Percentiles rank a stretch among this genome's conserved stretches.
Conservation (phyloP, 2,797 vertebrate genomes). For the Leuciscus waleckii region DNA sequence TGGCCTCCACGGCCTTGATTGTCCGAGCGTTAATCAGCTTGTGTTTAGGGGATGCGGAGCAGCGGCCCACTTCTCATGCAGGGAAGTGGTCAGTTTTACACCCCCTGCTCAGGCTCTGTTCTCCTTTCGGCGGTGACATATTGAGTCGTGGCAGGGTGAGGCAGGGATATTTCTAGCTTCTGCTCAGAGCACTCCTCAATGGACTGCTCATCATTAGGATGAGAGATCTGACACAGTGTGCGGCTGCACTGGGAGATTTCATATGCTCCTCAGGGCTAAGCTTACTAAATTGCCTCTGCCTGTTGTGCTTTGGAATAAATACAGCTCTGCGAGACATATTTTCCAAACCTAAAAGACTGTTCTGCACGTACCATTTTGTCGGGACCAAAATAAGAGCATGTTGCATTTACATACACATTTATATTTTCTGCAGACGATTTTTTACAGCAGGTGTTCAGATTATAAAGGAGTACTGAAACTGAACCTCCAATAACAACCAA, state of each 20-base stretch:
- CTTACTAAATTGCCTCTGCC: constrained; percentile 42
- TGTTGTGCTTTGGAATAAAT: constrained; percentile 38
- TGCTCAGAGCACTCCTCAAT: constrained; percentile 50
- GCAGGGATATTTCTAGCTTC: constrained; percentile 52
- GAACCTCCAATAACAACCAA: background rate
- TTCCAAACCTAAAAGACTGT: constrained; percentile 38
- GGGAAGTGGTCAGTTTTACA: constrained; percentile 48
- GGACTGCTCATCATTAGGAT: constrained; percentile 58
- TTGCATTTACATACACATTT: constrained; percentile 22
- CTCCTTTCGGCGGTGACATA: constrained; percentile 49
- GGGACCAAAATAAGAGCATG: constrained; percentile 11
- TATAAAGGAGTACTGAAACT: constrained; percentile 7
- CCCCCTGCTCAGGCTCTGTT: constrained; percentile 25
- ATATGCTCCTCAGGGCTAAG: constrained; percentile 31
- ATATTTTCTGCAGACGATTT: constrained; percentile 7
- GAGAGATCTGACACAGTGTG: constrained; percentile 47
- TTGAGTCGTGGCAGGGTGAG: constrained; percentile 48
- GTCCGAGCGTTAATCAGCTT: constrained; percentile 65
- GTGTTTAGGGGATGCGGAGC: constrained; percentile 56
- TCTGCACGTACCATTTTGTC: constrained; percentile 25
- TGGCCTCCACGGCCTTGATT: constrained; percentile 28
- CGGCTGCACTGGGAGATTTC: constrained; percentile 19
- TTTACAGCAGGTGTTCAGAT: background rate
- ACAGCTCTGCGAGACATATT: constrained; percentile 41
- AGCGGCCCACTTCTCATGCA: constrained; percentile 48